phyloP scores from a whole-genome alignment of 2,888 invertebrate genomes.

The Trichacis sp. region DNA sequence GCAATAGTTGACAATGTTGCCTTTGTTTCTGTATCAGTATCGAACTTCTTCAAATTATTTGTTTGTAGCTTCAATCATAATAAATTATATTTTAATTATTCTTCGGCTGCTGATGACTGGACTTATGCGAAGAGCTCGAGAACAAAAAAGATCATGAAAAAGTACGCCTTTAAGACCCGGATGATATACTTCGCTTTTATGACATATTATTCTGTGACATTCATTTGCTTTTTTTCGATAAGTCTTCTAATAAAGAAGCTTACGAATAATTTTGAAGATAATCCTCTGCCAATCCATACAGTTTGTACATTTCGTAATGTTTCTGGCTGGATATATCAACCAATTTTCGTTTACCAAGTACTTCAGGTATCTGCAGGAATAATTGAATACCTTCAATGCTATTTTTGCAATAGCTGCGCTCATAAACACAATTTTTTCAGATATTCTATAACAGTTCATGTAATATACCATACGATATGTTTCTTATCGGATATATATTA shows the following conservation, averaged over 20 bases:
- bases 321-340: slow-evolving; percentile 9
- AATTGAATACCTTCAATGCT: too few relatives aligned
- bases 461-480: slow-evolving; percentile 48
- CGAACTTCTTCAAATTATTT: slow-evolving; percentile 44
- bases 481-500: slow-evolving; percentile 56
- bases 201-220: slow-evolving; percentile 27
- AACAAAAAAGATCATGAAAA: slow-evolving; percentile 29
- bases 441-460: not conserved
- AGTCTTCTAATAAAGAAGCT: not conserved
- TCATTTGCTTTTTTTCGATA: not conserved
- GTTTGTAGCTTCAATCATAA: slow-evolving; percentile 42
- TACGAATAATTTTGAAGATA: not conserved
- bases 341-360: slow-evolving; percentile 13
- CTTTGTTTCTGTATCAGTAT: slow-evolving; percentile 32
- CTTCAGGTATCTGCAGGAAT: too few relatives aligned
- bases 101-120: slow-evolving; percentile 47
- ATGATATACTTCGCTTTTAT: slow-evolving; percentile 41
- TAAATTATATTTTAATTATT: slow-evolving; percentile 35
- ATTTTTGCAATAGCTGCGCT: too few relatives aligned
- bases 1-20: slow-evolving; percentile 43
- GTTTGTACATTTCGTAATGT: slow-evolving; percentile 18
- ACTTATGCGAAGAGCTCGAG: slow-evolving; percentile 21
- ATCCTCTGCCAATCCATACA: slow-evolving; percentile 16
- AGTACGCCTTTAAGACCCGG: slow-evolving; percentile 39
- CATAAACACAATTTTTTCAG: too few relatives aligned